A percentile compares a stretch with the other conserved stretches of the same genome.
These are phyloP conservation scores for Tetragonula carbonaria DNA, from an alignment of 2,888 invertebrate genomes.

Conservation along the genomic window DNA sequence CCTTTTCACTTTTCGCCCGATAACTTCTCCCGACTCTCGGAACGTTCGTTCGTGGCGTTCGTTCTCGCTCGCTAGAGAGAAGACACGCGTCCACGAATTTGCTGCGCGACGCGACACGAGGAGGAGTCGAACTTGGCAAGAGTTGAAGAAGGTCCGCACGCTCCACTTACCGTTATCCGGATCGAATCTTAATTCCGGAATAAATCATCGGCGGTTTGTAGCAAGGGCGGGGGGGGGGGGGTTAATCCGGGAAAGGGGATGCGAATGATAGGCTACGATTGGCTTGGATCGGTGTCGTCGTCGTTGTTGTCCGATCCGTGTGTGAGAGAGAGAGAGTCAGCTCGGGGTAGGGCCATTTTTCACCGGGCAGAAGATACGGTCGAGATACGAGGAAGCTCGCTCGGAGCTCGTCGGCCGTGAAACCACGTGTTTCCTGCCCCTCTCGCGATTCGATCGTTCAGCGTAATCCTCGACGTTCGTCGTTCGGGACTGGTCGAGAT, in stretches of 20 bases:
- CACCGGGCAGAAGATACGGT: slow-evolving; percentile 20
- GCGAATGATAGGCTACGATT: slow-evolving; percentile 3
- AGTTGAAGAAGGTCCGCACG: not conserved
- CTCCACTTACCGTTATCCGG: slow-evolving; percentile 65
- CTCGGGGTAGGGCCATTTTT: slow-evolving; percentile 29
- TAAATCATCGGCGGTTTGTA: slow-evolving; percentile 54
- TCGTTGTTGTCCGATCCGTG: not conserved
- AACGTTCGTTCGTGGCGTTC: slow-evolving; percentile 1
- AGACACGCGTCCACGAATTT: not conserved
- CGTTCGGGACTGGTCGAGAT: not conserved
- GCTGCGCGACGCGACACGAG: not conserved
- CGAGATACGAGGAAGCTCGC: slow-evolving; percentile 36
- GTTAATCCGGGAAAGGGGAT: slow-evolving; percentile 35
- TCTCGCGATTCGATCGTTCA: slow-evolving; percentile 21
- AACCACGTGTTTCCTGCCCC: slow-evolving; percentile 15
- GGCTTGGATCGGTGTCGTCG: not conserved
- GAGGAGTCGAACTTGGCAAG: not conserved
- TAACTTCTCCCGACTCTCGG: slow-evolving; percentile 37
- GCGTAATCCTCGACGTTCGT: slow-evolving; percentile 2
- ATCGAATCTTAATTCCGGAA: slow-evolving; percentile 64
- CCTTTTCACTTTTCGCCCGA: slow-evolving; percentile 57
- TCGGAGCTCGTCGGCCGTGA: not conserved
- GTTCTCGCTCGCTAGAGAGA: not conserved
- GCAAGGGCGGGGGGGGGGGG: not conserved
- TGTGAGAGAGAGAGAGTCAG: not conserved